Conservation (phyloP, 1,140 invertebrate genomes). For the Euglossa dilemma region DNA sequence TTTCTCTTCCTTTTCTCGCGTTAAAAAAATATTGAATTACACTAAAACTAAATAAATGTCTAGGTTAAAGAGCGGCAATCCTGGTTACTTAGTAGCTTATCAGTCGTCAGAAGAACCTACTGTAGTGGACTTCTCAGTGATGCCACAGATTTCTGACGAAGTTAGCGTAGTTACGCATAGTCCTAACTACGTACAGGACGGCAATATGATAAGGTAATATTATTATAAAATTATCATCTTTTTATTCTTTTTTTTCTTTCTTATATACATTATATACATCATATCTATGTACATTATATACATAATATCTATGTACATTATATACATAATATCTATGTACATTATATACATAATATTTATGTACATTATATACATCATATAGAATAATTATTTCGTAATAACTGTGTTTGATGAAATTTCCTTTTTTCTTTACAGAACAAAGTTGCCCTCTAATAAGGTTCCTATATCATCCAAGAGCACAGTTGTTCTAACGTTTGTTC, state of each 20-base stretch:
- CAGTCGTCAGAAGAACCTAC: slow-evolving; percentile 83
- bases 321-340: no score
- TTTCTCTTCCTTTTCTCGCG: neutral
- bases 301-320: no score
- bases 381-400: neutral
- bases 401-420: neutral
- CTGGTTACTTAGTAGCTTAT: slow-evolving; percentile 86
- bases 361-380: neutral
- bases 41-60: slow-evolving; percentile 45
- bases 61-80: slow-evolving; percentile 87
- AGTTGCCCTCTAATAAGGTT: slow-evolving; percentile 69
- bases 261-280: no score
- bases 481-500: slow-evolving; percentile 75
- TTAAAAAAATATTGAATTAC: neutral
- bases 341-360: no score
- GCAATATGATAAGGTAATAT: slow-evolving; percentile 75
- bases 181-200: slow-evolving; percentile 81
- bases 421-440: slow-evolving; percentile 66
- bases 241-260: neutral
- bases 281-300: no score
- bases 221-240: neutral
- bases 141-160: slow-evolving; percentile 82
- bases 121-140: slow-evolving; percentile 80
- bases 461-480: slow-evolving; percentile 75
- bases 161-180: slow-evolving; percentile 84